Evolutionary conservation across 2,888 invertebrate genomes (phyloP).

Genomic region (Bellardia bayeri): DNA sequence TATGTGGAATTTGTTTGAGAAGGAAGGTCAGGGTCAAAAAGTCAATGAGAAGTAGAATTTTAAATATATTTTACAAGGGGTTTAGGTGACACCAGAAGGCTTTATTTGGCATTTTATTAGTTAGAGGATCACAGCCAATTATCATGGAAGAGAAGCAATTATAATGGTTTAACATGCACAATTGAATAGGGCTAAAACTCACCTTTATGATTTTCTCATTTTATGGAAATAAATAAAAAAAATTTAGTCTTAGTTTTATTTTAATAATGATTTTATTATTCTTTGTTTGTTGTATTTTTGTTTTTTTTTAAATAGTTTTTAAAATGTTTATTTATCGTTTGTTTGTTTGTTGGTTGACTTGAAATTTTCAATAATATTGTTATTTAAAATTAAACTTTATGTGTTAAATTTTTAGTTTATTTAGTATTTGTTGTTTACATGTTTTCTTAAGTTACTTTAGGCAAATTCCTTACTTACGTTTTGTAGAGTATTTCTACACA

Average conservation of each 20-base stretch:
- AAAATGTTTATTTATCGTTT: constrained; percentile 59
- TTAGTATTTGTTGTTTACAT: constrained; percentile 22
- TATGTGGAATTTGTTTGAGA: too few relatives aligned
- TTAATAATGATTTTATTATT: constrained; percentile 63
- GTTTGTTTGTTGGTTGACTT: constrained; percentile 19
- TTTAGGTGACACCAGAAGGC: too few relatives aligned
- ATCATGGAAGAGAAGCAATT: too few relatives aligned
- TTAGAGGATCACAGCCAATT: too few relatives aligned
- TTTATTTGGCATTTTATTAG: too few relatives aligned
- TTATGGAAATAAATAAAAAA: neutral
- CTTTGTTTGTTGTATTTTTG: constrained; percentile 44
- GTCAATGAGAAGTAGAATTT: too few relatives aligned
- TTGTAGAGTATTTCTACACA: constrained; percentile 19
- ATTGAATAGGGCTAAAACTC: neutral
- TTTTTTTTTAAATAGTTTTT: constrained; percentile 61
- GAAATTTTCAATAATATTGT: constrained; percentile 26
- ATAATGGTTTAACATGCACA: too few relatives aligned
- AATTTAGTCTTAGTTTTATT: constrained; percentile 20
- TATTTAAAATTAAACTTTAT: constrained; percentile 62
- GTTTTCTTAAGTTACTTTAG: constrained; percentile 26
- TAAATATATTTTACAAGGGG: too few relatives aligned
- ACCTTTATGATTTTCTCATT: neutral
- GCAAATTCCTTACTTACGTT: constrained; percentile 30
- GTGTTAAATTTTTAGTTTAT: constrained; percentile 37
- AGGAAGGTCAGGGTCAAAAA: too few relatives aligned